Base-by-base conservation (phyloP, 2,113 vertebrate species). In the Actenoides lindsayi region DNA sequence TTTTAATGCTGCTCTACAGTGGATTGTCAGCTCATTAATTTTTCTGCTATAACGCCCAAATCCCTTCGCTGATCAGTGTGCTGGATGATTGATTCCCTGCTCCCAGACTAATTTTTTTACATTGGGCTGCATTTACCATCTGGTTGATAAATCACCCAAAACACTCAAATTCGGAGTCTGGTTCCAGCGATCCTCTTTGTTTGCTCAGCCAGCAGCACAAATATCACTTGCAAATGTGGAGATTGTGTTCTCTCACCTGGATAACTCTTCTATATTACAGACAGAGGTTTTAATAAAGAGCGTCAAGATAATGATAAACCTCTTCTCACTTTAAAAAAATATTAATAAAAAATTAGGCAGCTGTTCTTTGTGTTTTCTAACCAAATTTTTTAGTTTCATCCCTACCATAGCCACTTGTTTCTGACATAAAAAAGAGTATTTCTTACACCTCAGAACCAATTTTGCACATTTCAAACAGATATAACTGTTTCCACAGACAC, bases 1-100 rank as follows among this genome's bases (percentile, higher is more conserved):
- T 94, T 95, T 97, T 94, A 96, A 96, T 94, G 77, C 80, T 64
- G 62, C 77, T 95, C 57, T 94, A 92, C 89, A 80, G 77, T 64
- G 77, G 94, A 96, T 96, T 97, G 93, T 92, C 88, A 96, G 92
- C 96, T 97, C 95, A 96, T 96, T 97, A 97, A 94, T 97, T 97
- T 97, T 96, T 96, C 95, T 91, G 70, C 83, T 94, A 37, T 95
- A 96, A 96, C 94, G 96, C 96, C 65, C 96, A 96, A 97, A 97
- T 96, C 96, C 96, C 94, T 95, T 91, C 94, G 92, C 95, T 96
- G 95, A 96, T 96, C 96, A 96, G 95, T 83, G 94, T 76, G 87
- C 89, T 91, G 94, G 88, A 96, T 96, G 96, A 96, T 95, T 97
- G 96, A 96, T 96, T 97, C 89, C 89, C 82, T 95, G 91, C 95